These are phyloP conservation scores for Plusia festucae DNA, from an alignment of 2,888 invertebrate species.

Conservation along the genomic window DNA sequence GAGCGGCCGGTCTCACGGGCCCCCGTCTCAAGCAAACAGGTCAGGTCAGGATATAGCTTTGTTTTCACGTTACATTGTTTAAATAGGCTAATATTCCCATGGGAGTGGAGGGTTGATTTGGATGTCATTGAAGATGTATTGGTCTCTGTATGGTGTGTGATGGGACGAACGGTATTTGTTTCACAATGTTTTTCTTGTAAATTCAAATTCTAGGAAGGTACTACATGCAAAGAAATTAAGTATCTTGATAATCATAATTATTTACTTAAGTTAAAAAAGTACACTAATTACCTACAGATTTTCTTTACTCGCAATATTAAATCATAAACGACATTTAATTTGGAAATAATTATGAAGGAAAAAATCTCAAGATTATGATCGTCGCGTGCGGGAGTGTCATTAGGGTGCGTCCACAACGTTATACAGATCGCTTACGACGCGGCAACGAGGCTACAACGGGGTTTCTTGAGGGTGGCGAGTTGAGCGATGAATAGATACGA, in stretches of 20 bases:
- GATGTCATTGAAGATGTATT: constrained; percentile 26
- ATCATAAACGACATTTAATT: constrained; percentile 34
- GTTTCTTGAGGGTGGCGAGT: constrained; percentile 47
- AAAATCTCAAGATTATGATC: constrained; percentile 71
- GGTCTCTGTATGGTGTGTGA: constrained; percentile 28
- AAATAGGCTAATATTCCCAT: constrained; percentile 78
- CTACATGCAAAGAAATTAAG: neutral
- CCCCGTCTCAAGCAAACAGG: constrained; percentile 80
- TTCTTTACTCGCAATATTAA: constrained; percentile 3
- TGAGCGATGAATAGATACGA: constrained; percentile 25
- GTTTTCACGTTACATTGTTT: constrained; percentile 74
- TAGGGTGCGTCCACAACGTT: constrained; percentile 74
- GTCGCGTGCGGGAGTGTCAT: constrained; percentile 75
- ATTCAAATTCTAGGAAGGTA: neutral
- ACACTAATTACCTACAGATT: neutral
- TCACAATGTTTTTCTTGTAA: neutral
- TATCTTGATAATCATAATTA: too few relatives aligned
- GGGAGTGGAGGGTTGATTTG: constrained; percentile 60
- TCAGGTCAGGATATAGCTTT: constrained; percentile 74
- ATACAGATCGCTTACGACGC: constrained; percentile 54
- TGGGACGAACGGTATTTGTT: constrained; percentile 7
- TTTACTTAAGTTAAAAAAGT: too few relatives aligned
- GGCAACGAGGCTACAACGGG: neutral
- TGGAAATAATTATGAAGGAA: constrained; percentile 52
- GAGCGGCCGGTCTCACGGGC: constrained; percentile 73